phyloP scores from a whole-genome alignment of 1,140 invertebrate genomes.

The Apocrypta bakeri region DNA sequence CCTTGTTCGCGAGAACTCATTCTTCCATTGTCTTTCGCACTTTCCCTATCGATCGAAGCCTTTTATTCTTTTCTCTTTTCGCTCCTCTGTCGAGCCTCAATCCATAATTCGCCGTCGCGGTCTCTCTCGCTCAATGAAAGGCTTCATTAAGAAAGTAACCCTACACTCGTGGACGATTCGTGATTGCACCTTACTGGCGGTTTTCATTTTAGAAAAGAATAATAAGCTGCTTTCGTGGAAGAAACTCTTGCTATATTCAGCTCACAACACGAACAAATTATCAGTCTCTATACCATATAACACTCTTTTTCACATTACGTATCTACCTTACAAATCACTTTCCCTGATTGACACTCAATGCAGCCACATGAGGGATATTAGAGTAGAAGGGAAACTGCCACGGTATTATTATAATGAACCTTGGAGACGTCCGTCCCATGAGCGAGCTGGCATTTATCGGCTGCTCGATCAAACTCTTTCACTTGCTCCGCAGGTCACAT shows the following conservation, averaged over 20 bases:
- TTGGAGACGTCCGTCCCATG: neutral
- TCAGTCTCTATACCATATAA: neutral
- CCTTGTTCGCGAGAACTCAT: neutral
- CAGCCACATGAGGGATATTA: neutral
- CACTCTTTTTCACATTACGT: neutral
- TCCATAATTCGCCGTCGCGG: constrained; percentile 12
- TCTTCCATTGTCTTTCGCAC: constrained; percentile 48
- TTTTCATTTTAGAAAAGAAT: constrained; percentile 19
- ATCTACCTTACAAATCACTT: constrained; percentile 48
- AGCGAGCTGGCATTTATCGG: constrained; percentile 20
- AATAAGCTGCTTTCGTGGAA: constrained; percentile 6
- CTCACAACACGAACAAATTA: neutral
- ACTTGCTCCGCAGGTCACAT: neutral
- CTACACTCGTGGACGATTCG: constrained; percentile 1
- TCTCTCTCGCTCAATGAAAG: neutral
- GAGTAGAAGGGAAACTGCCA: neutral
- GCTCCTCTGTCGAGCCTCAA: neutral
- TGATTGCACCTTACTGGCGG: constrained; percentile 23
- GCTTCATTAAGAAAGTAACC: constrained; percentile 31
- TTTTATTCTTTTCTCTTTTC: constrained; percentile 1
- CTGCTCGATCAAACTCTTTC: constrained; percentile 29
- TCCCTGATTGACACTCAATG: constrained; percentile 47
- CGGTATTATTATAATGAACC: constrained; percentile 41
- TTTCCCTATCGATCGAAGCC: constrained; percentile 48
- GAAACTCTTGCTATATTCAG: neutral